Percentiles rank a stretch among this genome's conserved stretches.
Evolutionary conservation across 2,888 invertebrate species (phyloP).

Genomic region (Bhutanitis thaidina): DNA sequence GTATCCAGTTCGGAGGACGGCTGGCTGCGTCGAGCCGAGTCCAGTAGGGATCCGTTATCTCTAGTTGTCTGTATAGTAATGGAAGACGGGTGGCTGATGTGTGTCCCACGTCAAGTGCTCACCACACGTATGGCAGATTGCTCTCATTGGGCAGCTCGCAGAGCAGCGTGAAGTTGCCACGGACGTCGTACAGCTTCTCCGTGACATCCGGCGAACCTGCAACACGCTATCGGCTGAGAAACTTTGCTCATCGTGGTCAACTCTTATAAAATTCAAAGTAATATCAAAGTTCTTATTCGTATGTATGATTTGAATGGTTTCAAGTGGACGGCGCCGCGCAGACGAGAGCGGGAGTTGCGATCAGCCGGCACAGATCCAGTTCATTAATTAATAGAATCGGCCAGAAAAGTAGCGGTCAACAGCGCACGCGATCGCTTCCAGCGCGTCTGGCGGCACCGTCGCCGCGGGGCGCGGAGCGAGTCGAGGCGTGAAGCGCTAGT

Average conservation of each 20-base stretch:
- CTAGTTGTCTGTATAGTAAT: too few species aligned
- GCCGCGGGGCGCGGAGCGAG: constrained; percentile 5
- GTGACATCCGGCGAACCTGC: constrained; percentile 2
- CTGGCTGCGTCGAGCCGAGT: too few species aligned
- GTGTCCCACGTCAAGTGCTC: constrained; percentile 24
- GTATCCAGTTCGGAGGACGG: too few species aligned
- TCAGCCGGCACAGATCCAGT: neutral
- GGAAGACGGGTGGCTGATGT: too few species aligned
- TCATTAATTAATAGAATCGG: constrained; percentile 1
- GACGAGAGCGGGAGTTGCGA: neutral
- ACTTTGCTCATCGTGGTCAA: neutral
- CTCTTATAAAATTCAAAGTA: too few species aligned
- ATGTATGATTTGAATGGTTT: neutral
- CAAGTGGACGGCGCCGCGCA: constrained; percentile 8
- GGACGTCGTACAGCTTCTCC: constrained; percentile 40
- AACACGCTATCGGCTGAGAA: neutral
- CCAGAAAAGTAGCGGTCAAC: constrained; percentile 17
- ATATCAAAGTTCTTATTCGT: too few species aligned
- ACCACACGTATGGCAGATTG: constrained; percentile 39
- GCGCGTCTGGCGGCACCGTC: constrained; percentile 17
- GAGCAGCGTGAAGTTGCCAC: constrained; percentile 41
- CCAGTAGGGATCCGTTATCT: too few species aligned
- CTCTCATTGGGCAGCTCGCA: constrained; percentile 37
- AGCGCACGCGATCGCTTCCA: constrained; percentile 5
- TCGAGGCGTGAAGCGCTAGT: constrained; percentile 9